These are phyloP conservation scores for Ploceus nigricollis DNA, from an alignment of 2,113 vertebrate species.

Conservation along the genomic window DNA sequence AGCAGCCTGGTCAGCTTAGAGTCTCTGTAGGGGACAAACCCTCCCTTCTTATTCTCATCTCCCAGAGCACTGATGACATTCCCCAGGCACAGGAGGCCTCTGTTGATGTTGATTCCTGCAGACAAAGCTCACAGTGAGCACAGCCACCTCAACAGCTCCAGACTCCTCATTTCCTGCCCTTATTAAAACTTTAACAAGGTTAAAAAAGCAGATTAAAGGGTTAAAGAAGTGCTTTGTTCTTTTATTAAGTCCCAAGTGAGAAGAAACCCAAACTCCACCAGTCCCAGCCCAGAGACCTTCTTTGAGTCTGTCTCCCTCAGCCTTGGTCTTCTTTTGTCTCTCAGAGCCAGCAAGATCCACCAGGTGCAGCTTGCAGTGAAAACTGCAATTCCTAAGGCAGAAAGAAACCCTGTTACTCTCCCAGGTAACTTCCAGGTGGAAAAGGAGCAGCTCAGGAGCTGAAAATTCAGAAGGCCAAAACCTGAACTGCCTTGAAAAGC, in stretches of 20 bases:
- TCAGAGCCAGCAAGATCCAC: conserved; percentile 97
- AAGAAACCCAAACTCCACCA: not conserved
- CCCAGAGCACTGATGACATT: conserved; percentile 98
- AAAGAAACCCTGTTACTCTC: not conserved
- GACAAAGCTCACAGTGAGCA: not conserved
- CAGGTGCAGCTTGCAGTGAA: conserved; percentile 88
- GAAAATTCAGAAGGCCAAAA: not conserved
- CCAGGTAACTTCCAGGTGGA: not conserved
- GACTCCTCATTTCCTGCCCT: not conserved
- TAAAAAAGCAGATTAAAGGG: not conserved
- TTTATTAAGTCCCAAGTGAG: not conserved
- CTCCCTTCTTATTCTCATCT: conserved; percentile 88
- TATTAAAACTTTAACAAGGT: rapidly evolving
- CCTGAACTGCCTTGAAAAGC: not conserved
- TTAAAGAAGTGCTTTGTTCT: not conserved
- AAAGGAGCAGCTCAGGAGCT: not conserved
- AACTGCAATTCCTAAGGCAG: conserved; percentile 62
- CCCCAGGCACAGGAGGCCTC: conserved; percentile 89
- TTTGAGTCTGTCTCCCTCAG: conserved; percentile 92
- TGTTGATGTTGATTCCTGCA: conserved; percentile 95
- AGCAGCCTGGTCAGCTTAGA: conserved; percentile 93
- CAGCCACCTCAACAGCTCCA: not conserved
- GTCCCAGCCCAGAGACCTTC: conserved; percentile 78
- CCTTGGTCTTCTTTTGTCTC: conserved; percentile 96
- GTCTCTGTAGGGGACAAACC: conserved; percentile 95